Percentiles rank a stretch among this genome's conserved stretches.
Conservation (phyloP, 2,113 vertebrate genomes). For the Indri indri region DNA sequence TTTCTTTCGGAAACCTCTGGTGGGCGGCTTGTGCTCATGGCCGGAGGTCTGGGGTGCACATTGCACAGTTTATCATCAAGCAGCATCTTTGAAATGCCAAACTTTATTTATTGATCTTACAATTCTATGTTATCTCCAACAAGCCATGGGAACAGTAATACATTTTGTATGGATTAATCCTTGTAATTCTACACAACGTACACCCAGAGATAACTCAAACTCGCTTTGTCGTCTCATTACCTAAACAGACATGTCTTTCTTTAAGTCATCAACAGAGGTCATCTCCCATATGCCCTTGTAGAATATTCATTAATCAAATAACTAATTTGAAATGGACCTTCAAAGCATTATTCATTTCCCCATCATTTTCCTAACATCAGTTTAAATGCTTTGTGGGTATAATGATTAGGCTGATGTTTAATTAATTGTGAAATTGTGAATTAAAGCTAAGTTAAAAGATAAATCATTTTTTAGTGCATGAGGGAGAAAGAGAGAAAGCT, state of each 20-base stretch:
- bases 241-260: conserved; percentile 85
- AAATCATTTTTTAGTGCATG: conserved; percentile 80
- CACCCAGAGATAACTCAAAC: conserved; percentile 78
- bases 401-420: conserved; percentile 89
- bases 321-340: conserved; percentile 88
- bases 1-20: conserved; percentile 64
- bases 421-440: conserved; percentile 90
- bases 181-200: conserved; percentile 77
- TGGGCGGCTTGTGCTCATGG: background rate
- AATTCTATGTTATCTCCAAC: conserved; percentile 82
- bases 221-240: conserved; percentile 86
- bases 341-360: conserved; percentile 86
- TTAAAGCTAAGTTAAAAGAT: conserved; percentile 85
- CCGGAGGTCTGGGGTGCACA: background rate
- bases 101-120: conserved; percentile 83
- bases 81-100: conserved; percentile 79
- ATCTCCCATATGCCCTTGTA: conserved; percentile 86
- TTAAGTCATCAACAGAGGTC: conserved; percentile 87
- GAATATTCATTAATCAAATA: conserved; percentile 89
- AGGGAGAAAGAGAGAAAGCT: conserved; percentile 25
- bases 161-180: conserved; percentile 82
- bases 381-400: conserved; percentile 87
- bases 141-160: conserved; percentile 81
- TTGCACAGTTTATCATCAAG: conserved; percentile 71
- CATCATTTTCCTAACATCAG: conserved; percentile 84